Percentiles rank a stretch among this genome's conserved stretches.
phyloP scores from a whole-genome alignment of 2,113 vertebrate genomes.

The Phocoena phocoena region DNA sequence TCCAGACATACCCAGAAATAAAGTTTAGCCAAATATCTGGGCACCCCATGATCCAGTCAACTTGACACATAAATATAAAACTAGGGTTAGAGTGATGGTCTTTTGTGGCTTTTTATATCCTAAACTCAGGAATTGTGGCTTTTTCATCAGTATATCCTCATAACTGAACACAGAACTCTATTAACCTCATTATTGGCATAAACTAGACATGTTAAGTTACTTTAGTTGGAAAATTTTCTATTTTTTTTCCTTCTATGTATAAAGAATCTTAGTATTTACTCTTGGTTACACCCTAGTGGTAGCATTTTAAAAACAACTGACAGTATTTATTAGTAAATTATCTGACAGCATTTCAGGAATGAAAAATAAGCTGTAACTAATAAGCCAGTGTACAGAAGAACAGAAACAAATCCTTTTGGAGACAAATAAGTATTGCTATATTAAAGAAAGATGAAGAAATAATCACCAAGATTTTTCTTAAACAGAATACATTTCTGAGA shows the following conservation, averaged over 20 bases:
- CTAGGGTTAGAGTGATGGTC: background rate
- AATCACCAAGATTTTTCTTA: background rate
- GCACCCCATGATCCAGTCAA: background rate
- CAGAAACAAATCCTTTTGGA: background rate
- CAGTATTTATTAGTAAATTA: constrained; percentile 30
- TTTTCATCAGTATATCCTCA: background rate
- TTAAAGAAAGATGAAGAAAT: background rate
- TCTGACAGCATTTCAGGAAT: constrained; percentile 3
- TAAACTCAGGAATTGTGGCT: background rate
- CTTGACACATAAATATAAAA: background rate
- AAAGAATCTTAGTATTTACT: constrained; percentile 53
- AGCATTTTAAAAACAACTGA: constrained; percentile 30
- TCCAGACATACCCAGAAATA: background rate
- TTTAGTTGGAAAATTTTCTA: background rate
- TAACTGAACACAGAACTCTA: background rate
- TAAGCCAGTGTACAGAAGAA: background rate
- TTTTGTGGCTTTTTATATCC: background rate
- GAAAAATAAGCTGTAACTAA: background rate
- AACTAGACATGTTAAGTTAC: background rate
- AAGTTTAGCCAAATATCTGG: background rate
- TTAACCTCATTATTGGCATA: background rate
- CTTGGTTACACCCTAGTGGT: constrained; percentile 22
- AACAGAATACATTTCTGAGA: background rate
- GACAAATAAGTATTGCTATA: background rate
- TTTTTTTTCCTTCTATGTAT: background rate